These are phyloP conservation scores for Meloidogyne floridensis DNA, from an alignment of 1,140 invertebrate genomes.

Conservation along the genomic window DNA sequence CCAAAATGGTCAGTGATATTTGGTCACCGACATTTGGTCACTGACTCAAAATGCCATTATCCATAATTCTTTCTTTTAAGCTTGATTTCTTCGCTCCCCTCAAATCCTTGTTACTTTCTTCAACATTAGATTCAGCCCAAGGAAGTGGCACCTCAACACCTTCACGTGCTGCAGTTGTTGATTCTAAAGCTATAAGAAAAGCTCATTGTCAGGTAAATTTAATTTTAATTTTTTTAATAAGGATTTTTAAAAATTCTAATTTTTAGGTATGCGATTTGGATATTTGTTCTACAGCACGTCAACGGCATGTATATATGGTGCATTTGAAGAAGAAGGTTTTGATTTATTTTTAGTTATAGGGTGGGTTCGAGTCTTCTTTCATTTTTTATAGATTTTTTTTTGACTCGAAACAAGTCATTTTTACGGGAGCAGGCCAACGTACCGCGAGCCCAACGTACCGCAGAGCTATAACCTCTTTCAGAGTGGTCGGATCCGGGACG, in stretches of 20 bases:
- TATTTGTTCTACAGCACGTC: constrained; percentile 52
- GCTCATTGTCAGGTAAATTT: constrained; percentile 39
- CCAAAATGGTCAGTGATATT: neutral
- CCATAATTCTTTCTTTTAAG: neutral
- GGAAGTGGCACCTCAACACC: neutral
- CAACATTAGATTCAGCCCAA: constrained; percentile 20
- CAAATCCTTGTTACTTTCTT: neutral
- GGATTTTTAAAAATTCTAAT: neutral
- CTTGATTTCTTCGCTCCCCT: constrained; percentile 11
- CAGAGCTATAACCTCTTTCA: too few relatives aligned
- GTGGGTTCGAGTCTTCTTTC: too few relatives aligned
- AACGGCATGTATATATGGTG: constrained; percentile 57
- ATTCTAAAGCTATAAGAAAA: constrained; percentile 45
- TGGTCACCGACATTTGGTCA: neutral
- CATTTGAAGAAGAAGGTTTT: constrained; percentile 55
- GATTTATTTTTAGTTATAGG: too few relatives aligned
- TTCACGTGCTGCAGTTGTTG: constrained; percentile 23
- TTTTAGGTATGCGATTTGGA: constrained; percentile 50
- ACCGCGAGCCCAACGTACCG: too few relatives aligned
- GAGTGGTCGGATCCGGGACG: too few relatives aligned
- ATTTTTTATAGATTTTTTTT: too few relatives aligned
- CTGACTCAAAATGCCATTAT: neutral
- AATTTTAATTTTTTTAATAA: constrained; percentile 24
- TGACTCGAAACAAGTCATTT: too few relatives aligned
- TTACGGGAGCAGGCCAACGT: too few relatives aligned